Base-by-base conservation (phyloP, 2,113 vertebrate genomes). In the Gallinago undulata region DNA sequence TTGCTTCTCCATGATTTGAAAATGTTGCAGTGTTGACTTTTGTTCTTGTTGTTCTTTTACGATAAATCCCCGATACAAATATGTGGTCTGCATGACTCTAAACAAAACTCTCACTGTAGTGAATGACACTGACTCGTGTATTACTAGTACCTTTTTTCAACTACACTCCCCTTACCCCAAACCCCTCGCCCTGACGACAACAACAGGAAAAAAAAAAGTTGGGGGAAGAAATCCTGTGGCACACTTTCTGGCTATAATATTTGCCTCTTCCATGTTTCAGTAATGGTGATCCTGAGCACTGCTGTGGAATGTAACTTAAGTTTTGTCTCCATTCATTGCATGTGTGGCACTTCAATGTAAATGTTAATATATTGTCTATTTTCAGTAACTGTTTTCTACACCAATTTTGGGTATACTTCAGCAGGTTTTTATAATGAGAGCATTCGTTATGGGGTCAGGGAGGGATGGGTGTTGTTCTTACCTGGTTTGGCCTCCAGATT, bases 141-240 rank as follows among this genome's bases (percentile, higher is more conserved):
- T 85, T 90, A 63, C 37, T 1, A 0, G 51, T 72, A 84, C 25
- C 27, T 17, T 75, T 83, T 68, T 68, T 64, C 80, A 92, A 13
- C 48, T 43, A 41, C 14, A 15, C 23, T 19, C 1, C 6, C 2
- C 9, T 5, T 13, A 7, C 11, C 0, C 0, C 14, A 43, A 41
- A 51, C 17, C 9, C 24, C 53, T 30, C 2, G 10, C 28, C 28
- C 6, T 5, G 10, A 50, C 22, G 10, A 50, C 22, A 43, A 33
- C 18, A 66, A 17, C 10, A 11, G 13, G 7, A 37, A 22, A 6
- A 23, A 35, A 28, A 28, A 9, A 37, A 9, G 14, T 7, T 19
- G 31, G 9, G 13, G 9, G 14, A 15, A 9, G 21, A 47, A 66
- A 45, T 67, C 15, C 9, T 33, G 6, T 55, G 50, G 19, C 24